Percentiles rank a stretch among this genome's conserved stretches.
Conservation (phyloP, 2,888 invertebrate genomes). For the Phytoseiulus persimilis region DNA sequence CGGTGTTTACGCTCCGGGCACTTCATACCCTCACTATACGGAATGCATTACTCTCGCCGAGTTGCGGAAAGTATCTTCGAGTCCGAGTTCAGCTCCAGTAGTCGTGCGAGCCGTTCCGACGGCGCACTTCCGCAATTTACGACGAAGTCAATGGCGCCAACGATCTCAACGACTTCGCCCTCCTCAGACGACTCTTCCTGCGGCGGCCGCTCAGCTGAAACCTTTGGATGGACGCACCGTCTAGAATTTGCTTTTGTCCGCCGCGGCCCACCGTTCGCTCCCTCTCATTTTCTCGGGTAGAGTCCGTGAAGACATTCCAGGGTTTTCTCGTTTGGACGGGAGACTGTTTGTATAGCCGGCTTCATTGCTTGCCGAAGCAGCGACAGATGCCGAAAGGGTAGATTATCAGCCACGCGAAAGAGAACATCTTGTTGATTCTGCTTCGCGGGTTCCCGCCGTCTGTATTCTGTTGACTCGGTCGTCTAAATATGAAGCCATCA, state of each 20-base stretch:
- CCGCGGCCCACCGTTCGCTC: neutral
- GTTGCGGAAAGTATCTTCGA: no score
- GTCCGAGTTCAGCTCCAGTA: no score
- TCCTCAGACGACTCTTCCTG: neutral
- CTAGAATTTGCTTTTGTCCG: neutral
- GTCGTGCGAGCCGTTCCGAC: no score
- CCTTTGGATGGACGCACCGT: neutral
- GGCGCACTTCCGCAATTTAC: neutral
- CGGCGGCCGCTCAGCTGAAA: neutral
- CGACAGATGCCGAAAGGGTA: neutral
- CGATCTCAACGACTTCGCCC: neutral
- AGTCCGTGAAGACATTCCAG: neutral
- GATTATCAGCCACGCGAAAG: neutral
- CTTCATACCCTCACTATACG: no score
- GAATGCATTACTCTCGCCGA: no score
- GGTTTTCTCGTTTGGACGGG: neutral
- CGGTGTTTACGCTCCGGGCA: no score
- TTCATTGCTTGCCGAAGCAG: neutral
- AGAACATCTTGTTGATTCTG: neutral
- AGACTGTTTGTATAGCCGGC: neutral
- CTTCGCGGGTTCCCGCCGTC: neutral
- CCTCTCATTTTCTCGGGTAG: neutral
- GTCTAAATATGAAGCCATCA: neutral
- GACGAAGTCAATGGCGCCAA: neutral
- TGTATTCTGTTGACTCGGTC: neutral